Percentiles rank a stretch among this genome's conserved stretches.
These are phyloP conservation scores for Chlamydotis undulata DNA, from an alignment of 2,113 vertebrate genomes.

Conservation along the genomic window DNA sequence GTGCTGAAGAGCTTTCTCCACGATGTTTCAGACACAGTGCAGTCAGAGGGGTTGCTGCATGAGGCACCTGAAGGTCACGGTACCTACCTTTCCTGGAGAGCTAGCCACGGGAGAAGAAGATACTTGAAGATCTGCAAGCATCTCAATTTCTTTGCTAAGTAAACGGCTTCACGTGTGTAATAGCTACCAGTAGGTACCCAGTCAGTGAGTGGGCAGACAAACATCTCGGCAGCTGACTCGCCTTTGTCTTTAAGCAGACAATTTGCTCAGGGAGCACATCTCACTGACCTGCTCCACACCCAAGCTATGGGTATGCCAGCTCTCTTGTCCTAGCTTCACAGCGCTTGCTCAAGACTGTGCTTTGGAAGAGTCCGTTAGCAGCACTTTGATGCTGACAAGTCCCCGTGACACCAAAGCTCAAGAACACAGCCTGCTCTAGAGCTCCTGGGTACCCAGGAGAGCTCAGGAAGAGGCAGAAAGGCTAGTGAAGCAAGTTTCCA, in stretches of 20 bases:
- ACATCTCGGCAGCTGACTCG: neutral
- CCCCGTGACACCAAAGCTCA: neutral
- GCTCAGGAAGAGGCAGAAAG: neutral
- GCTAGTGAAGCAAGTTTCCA: neutral
- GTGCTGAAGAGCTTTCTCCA: neutral
- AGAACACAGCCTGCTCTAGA: neutral
- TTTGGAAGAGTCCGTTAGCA: neutral
- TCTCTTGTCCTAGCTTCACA: neutral
- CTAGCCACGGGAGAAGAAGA: neutral
- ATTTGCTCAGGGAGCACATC: neutral
- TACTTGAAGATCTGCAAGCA: neutral
- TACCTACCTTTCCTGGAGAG: neutral
- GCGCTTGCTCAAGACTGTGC: neutral
- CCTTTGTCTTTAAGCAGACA: neutral
- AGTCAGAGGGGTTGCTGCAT: neutral
- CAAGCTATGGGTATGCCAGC: accelerated
- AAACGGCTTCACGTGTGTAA: neutral
- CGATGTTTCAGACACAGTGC: accelerated
- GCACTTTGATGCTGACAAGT: neutral
- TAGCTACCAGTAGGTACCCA: neutral
- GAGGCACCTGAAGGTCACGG: neutral
- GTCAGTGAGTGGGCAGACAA: neutral
- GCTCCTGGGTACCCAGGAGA: neutral
- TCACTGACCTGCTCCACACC: neutral
- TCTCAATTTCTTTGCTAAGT: neutral